Base-by-base conservation (phyloP, 2,113 vertebrate species). In the Pterocles gutturalis region DNA sequence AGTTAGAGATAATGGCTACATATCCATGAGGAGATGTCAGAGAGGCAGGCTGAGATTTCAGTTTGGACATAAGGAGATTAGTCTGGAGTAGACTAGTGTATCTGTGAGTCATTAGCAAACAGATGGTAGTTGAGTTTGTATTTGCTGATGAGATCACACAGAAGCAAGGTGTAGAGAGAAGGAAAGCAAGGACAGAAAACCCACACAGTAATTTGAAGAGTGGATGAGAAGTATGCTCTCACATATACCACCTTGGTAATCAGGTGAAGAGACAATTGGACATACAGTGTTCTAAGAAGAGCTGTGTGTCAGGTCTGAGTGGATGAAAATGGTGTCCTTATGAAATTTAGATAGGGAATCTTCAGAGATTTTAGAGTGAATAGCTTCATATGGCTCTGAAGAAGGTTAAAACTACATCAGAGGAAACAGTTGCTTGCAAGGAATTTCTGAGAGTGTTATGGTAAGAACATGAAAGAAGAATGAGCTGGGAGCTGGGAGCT, bases 71-170 rank as follows among this genome's bases (percentile, higher is more conserved):
- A 96, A 94, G 91, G 89, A 93, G 87, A 93, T 90, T 80, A 85
- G 84, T 91, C 70, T 96, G 82, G 62, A 94, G 82, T 93, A 94
- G 64, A 89, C 89, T 93, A 84, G 77, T 91, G 14, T 89, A 80
- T 85, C 78, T 95, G 25, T 96, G 96, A 97, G 87, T 96, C 96
- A 96, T 93, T 93, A 96, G 41, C 91, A 95, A 96, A 90, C 96
- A 97, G 93, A 97, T 97, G 96, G 93, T 41, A 77, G 78, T 85
- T 90, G 70, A 91, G 88, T 96, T 96, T 94, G 87, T 96, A 69
- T 95, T 95, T 94, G 78, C 57, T 87, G 53, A 91, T 94, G 96
- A 96, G 90, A 94, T 96, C 86, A 94, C 48, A 79, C 24, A 95
- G 83, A 94, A 93, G 72, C 82, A 94, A 94, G 90, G 89, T 96